These are phyloP conservation scores for Chrysomallon squamiferum DNA, from an alignment of 1,140 invertebrate genomes.

Conservation along the genomic window DNA sequence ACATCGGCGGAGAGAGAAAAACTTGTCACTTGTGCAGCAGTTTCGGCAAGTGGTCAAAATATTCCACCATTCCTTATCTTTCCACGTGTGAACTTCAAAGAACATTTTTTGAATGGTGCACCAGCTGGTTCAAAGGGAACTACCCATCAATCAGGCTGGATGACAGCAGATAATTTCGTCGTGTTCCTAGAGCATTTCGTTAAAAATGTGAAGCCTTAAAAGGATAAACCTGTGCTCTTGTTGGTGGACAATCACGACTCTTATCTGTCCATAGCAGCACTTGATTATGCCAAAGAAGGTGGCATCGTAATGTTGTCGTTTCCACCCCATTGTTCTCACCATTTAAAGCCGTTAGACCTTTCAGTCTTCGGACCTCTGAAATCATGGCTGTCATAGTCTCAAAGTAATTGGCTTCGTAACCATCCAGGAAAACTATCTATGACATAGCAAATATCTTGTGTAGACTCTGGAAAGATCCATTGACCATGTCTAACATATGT, in stretches of 20 bases:
- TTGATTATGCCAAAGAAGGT: constrained; percentile 37
- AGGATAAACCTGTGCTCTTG: constrained; percentile 15
- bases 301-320: constrained; percentile 25
- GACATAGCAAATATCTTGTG: no score
- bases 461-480: no score
- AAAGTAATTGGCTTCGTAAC: no score
- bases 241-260: constrained; percentile 36
- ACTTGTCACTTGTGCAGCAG: neutral
- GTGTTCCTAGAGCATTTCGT: constrained; percentile 57
- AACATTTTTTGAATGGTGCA: neutral
- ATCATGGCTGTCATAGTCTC: no score
- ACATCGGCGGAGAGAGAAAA: neutral
- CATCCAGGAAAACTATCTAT: no score
- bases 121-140: no score
- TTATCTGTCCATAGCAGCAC: constrained; percentile 33
- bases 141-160: constrained; percentile 50
- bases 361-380: constrained; percentile 58
- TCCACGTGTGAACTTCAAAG: constrained; percentile 31
- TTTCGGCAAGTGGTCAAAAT: constrained; percentile 32
- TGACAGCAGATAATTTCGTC: constrained; percentile 51
- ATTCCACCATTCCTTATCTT: constrained; percentile 50
- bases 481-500: no score
- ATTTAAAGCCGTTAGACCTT: constrained; percentile 22
- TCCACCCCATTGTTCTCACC: constrained; percentile 27
- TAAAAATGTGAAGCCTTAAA: neutral